Evolutionary conservation across 1,140 invertebrate species (phyloP), one percentile per base, ranked within the genome.

Genomic region (Drosophila gunungcola): DNA sequence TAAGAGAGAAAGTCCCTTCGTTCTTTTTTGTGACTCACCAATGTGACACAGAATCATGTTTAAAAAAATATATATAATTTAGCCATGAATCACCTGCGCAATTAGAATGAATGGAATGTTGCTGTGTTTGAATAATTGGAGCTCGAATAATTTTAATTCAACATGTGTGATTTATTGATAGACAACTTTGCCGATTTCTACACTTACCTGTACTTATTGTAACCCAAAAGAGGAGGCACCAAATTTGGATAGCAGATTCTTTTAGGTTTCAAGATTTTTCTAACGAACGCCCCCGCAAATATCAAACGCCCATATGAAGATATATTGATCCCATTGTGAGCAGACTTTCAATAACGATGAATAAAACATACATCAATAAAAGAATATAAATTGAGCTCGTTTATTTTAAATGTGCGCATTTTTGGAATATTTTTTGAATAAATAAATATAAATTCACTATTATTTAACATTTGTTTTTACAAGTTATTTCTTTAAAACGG

Each of bases 71-170:
- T 16, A 21, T 55, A 27, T 16, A 41, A 27, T 41, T 41, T 13
- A 55, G 13, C 38, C 21, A 25, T 55, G 51, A 53, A 12, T 53
- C 51, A 53, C 51, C 16, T 39, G 32, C 7, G 12, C 12, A 27
- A 55, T 3, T 55, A 11, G 38, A 41, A 13, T 5, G 21, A 13
- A 27, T 41, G 52, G 52, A 54, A 54, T 54, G 38, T 41, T 41
- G 38, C n/a, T 10, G 21, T 27, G 41, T 55, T 55, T 55, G 36
- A 39, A 55, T 55, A 55, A 41, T 39, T 41, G 11, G 38, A 39
- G 38, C 53, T 55, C 12, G 3, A 52, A 52, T 52, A 36, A 32
- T 36, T 52, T 36, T 36, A 51, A 52, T 52, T 52, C 4, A 16
- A 11, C 32, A 52, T 36, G 7, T 55, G 36, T 55, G 41, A 41